Conservation (phyloP, 2,888 invertebrate species). For the Electrophaes corylata region DNA sequence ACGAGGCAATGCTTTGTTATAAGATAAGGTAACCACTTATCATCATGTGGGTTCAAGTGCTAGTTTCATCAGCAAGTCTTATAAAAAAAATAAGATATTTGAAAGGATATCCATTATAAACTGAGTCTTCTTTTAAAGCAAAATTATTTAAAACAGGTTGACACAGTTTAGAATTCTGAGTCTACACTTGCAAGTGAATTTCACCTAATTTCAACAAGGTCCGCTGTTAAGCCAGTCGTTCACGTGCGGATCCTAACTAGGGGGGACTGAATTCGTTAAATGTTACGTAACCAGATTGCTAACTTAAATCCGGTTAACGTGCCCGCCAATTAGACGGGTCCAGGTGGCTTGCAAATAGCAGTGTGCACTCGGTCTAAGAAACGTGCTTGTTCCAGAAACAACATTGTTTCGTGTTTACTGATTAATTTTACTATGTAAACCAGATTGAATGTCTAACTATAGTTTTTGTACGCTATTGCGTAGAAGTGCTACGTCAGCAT, state of each 20-base stretch:
- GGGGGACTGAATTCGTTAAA: conserved; percentile 71
- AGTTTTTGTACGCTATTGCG: background rate
- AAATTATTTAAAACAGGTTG: background rate
- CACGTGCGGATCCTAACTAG: conserved; percentile 64
- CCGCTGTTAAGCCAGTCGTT: conserved; percentile 44
- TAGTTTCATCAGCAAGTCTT: too few species aligned
- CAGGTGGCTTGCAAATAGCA: conserved; percentile 55
- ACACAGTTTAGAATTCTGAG: conserved; percentile 4
- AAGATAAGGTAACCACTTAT: too few species aligned
- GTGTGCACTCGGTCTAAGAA: conserved; percentile 33
- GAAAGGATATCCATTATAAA: too few species aligned
- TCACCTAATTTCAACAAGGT: conserved; percentile 35
- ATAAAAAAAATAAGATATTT: too few species aligned
- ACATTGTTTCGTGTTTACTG: background rate
- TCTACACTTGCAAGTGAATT: conserved; percentile 16
- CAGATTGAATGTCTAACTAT: background rate
- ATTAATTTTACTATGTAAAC: background rate
- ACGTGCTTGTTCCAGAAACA: conserved; percentile 21
- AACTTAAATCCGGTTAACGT: conserved; percentile 76
- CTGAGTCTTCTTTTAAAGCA: background rate
- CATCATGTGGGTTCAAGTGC: too few species aligned
- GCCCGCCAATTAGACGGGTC: conserved; percentile 65
- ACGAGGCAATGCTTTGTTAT: too few species aligned
- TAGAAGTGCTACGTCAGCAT: background rate
- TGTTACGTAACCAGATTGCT: conserved; percentile 71